Percentiles rank a stretch among this genome's conserved stretches.
phyloP scores from a whole-genome alignment of 2,113 vertebrate species.

The Phrynocephalus versicolor region DNA sequence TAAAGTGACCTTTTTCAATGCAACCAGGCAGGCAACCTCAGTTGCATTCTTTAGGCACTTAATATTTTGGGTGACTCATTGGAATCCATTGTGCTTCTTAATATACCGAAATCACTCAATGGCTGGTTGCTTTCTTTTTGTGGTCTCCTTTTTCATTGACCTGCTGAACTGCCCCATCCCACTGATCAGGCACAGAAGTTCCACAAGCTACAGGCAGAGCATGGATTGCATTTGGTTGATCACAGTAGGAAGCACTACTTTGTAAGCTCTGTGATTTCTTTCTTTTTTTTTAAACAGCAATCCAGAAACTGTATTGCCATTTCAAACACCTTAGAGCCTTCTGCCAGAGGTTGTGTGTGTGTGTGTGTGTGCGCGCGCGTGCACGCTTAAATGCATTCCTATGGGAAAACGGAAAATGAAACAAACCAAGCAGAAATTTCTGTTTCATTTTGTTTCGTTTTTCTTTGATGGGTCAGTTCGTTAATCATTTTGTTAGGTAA shows the following conservation, averaged over 20 bases:
- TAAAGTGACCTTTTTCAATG: too few species aligned
- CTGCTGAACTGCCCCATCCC: neutral
- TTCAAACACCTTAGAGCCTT: neutral
- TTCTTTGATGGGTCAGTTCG: too few species aligned
- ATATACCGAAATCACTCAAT: neutral
- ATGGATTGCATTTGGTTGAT: neutral
- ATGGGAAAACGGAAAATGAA: too few species aligned
- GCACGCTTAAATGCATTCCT: too few species aligned
- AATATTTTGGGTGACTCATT: neutral
- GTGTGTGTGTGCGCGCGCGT: too few species aligned
- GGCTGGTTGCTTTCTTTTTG: neutral
- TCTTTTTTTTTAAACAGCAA: neutral
- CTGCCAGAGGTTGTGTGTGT: neutral
- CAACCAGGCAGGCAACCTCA: too few species aligned
- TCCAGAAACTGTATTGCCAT: neutral
- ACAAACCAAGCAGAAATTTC: too few species aligned
- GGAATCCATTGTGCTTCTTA: neutral
- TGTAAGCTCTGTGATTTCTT: neutral
- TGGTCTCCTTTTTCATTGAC: neutral
- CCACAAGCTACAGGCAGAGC: neutral
- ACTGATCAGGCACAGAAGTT: neutral
- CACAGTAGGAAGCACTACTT: neutral
- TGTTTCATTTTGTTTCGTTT: too few species aligned
- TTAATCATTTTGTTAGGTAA: too few species aligned
- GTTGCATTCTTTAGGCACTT: neutral